Conservation (phyloP, 2,113 vertebrate genomes). For the Gobius niger region DNA sequence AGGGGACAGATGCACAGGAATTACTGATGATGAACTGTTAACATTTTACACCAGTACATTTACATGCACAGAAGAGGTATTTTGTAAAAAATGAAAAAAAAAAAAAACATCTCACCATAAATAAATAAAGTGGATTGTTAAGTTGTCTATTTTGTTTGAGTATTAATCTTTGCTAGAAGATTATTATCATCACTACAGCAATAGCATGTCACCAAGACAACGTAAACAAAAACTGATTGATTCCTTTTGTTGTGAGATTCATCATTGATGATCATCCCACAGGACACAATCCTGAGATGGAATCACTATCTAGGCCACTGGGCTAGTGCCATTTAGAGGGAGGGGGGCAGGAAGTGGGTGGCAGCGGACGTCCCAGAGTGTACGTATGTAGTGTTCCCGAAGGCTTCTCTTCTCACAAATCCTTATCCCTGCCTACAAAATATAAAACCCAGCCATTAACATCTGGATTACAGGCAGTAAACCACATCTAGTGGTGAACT, state of each 20-base stretch:
- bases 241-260: background rate
- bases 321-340: slow-evolving; percentile 26
- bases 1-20: slow-evolving; percentile 59
- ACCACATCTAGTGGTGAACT: slow-evolving; percentile 11
- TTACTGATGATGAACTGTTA: slow-evolving; percentile 46
- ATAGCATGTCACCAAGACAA: background rate
- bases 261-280: slow-evolving; percentile 3
- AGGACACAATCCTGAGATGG: slow-evolving; percentile 16
- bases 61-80: too few species aligned
- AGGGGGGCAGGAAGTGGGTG: slow-evolving; percentile 15
- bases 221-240: background rate
- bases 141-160: background rate
- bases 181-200: background rate
- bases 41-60: slow-evolving; percentile 35
- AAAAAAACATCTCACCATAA: too few species aligned
- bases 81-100: too few species aligned
- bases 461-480: slow-evolving; percentile 64
- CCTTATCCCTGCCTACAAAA: slow-evolving; percentile 37
- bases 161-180: too few species aligned
- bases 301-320: slow-evolving; percentile 54
- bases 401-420: slow-evolving; percentile 54
- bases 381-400: slow-evolving; percentile 40
- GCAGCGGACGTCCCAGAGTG: slow-evolving; percentile 21
- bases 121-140: background rate
- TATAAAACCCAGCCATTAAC: slow-evolving; percentile 46